phyloP scores from a whole-genome alignment of 1,140 invertebrate genomes.

The Ceratitis capitata region DNA sequence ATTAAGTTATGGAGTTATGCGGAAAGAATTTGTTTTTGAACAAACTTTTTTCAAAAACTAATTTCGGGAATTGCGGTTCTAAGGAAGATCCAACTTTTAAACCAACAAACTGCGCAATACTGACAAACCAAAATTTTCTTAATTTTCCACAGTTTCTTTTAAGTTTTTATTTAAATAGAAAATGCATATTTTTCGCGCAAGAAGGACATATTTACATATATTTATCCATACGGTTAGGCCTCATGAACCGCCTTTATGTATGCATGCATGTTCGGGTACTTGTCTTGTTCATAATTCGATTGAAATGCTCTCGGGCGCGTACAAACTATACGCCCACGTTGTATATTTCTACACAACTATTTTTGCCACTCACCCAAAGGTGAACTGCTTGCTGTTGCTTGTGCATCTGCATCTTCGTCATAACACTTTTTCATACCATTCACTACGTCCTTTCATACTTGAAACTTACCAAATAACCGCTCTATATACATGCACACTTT shows the following conservation, averaged over 20 bases:
- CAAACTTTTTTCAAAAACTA: too few species aligned
- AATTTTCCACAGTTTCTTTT: background rate
- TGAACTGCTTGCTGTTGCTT: background rate
- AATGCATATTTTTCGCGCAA: too few species aligned
- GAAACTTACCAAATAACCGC: background rate
- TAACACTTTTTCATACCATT: background rate
- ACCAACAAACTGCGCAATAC: background rate
- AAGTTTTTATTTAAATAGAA: too few species aligned
- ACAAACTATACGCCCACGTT: background rate
- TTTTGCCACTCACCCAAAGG: background rate
- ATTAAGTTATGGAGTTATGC: too few species aligned
- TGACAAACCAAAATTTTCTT: background rate
- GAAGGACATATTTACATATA: background rate
- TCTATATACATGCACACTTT: background rate
- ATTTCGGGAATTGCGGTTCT: too few species aligned
- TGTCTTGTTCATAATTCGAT: slow-evolving; percentile 30
- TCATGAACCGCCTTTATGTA: background rate
- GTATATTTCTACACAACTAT: background rate
- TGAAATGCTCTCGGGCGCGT: slow-evolving; percentile 25
- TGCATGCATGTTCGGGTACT: background rate
- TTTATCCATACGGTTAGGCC: background rate
- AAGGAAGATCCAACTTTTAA: too few species aligned
- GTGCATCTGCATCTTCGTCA: background rate
- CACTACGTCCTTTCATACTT: background rate
- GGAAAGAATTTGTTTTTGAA: too few species aligned